Evolutionary conservation across 2,113 vertebrate genomes (phyloP).

Genomic region (Coptodon bakossiorum): DNA sequence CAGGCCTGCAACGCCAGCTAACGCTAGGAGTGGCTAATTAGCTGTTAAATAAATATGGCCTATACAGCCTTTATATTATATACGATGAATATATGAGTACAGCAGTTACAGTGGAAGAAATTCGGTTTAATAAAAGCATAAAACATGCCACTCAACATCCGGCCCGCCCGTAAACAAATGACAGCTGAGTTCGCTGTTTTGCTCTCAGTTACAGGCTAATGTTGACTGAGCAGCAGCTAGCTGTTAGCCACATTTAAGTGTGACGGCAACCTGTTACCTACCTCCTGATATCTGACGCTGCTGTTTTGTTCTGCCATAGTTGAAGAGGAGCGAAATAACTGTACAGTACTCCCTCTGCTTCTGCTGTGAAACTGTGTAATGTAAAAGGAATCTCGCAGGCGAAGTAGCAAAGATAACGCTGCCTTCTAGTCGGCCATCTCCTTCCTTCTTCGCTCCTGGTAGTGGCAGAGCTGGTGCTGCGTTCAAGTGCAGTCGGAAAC

Average conservation of each 20-base stretch:
- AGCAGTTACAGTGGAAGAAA: no score
- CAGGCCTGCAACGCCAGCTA: background rate
- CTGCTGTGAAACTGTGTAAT: background rate
- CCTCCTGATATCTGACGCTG: conserved; percentile 73
- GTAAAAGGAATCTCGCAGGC: background rate
- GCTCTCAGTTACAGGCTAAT: background rate
- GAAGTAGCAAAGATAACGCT: background rate
- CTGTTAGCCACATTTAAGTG: background rate
- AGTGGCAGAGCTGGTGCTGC: background rate
- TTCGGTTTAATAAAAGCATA: background rate
- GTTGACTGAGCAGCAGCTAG: background rate
- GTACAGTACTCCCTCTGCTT: background rate
- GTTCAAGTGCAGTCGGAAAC: background rate
- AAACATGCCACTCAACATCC: accelerated
- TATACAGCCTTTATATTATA: background rate
- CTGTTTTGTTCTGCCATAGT: conserved; percentile 71
- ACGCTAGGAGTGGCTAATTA: background rate
- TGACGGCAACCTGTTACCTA: conserved; percentile 19
- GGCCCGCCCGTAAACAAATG: background rate
- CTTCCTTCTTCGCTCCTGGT: background rate
- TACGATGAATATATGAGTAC: accelerated
- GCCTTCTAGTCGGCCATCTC: conserved; percentile 55
- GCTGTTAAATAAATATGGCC: background rate
- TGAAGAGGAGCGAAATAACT: background rate
- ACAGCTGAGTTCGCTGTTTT: background rate